Evolutionary conservation across 2,888 invertebrate species (phyloP).

Genomic region (Julus scanicus): DNA sequence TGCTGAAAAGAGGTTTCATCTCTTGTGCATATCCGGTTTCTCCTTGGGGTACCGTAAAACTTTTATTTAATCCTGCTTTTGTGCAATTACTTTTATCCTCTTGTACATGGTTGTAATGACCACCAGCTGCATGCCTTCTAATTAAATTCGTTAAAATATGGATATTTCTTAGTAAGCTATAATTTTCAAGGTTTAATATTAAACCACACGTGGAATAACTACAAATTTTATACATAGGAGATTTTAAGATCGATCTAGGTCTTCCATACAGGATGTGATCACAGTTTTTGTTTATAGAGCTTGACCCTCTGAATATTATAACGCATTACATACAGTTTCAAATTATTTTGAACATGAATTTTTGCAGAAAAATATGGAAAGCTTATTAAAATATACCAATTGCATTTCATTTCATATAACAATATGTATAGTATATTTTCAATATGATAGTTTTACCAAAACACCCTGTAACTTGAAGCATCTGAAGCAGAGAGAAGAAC

Average conservation of each 20-base stretch:
- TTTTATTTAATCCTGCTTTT: conserved; percentile 36
- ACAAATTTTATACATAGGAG: background rate
- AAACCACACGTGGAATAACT: background rate
- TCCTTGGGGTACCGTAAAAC: conserved; percentile 40
- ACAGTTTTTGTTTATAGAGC: background rate
- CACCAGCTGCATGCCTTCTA: background rate
- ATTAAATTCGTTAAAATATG: conserved; percentile 10
- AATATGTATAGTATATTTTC: background rate
- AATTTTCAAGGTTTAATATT: conserved; percentile 5
- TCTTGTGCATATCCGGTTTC: conserved; percentile 8
- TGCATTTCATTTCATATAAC: background rate
- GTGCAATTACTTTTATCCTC: background rate
- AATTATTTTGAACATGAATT: too few species aligned
- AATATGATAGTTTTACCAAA: background rate
- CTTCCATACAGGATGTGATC: background rate
- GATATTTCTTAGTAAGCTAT: background rate
- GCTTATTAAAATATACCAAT: background rate
- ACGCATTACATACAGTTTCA: too few species aligned
- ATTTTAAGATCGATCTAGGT: background rate
- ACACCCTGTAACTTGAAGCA: background rate
- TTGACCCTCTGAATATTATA: too few species aligned
- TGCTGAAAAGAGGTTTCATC: conserved; percentile 31
- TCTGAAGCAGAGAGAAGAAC: background rate
- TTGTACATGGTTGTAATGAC: background rate
- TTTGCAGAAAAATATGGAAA: background rate